phyloP scores from a whole-genome alignment of 53 echinoderm and acorn worm genomes.

The Hippasteria phrygiana region DNA sequence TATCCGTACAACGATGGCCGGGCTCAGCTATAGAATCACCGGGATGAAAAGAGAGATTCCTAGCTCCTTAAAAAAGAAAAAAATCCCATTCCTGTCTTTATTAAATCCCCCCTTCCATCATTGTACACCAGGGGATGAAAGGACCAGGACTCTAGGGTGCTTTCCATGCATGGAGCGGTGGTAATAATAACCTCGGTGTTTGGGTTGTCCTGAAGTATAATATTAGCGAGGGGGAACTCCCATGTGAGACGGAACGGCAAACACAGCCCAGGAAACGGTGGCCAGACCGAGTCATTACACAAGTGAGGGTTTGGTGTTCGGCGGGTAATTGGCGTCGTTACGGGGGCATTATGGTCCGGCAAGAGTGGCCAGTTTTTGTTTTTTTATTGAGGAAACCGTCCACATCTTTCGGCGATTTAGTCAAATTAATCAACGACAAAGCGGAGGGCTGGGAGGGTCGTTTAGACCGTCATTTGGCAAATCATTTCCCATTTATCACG shows the following conservation, averaged over 20 bases:
- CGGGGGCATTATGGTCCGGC: slow-evolving; percentile 23
- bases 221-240: slow-evolving; percentile 13
- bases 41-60: slow-evolving; percentile 5
- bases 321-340: slow-evolving; percentile 57
- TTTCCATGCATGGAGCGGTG: neutral
- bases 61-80: slow-evolving; percentile 20
- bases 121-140: slow-evolving; percentile 18
- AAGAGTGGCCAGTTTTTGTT: slow-evolving; percentile 40
- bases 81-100: slow-evolving; percentile 23
- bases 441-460: slow-evolving; percentile 6
- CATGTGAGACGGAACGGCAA: slow-evolving; percentile 1
- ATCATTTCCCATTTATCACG: slow-evolving; percentile 52
- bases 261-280: slow-evolving; percentile 17
- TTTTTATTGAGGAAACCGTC: slow-evolving; percentile 57
- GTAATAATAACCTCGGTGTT: slow-evolving; percentile 34
- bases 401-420: slow-evolving; percentile 53
- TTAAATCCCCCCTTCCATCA: slow-evolving; percentile 19
- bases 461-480: slow-evolving; percentile 43
- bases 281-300: slow-evolving; percentile 47
- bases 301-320: slow-evolving; percentile 38
- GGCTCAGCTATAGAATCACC: slow-evolving; percentile 31
- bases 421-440: slow-evolving; percentile 43
- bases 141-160: neutral
- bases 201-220: slow-evolving; percentile 25
- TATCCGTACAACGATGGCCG: slow-evolving; percentile 36